These are phyloP conservation scores for Pipa parva DNA, from an alignment of 2,113 vertebrate species.

Conservation along the genomic window DNA sequence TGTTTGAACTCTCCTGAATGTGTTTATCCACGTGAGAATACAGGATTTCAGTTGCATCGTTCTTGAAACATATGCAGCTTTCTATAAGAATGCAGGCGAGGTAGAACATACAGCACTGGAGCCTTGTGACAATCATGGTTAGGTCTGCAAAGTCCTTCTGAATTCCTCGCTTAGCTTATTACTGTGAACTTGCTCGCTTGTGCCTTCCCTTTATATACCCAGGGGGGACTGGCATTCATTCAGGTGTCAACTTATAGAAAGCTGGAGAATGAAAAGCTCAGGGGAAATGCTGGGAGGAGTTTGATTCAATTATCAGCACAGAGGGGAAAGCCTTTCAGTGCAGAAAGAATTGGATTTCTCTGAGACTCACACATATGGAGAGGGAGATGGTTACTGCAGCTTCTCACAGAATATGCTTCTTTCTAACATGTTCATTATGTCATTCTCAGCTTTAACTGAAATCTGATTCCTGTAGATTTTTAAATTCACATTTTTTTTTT, in stretches of 20 bases:
- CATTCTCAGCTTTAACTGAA: too few species aligned
- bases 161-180: slow-evolving; percentile 50
- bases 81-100: slow-evolving; percentile 73
- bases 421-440: too few species aligned
- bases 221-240: slow-evolving; percentile 75
- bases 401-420: too few species aligned
- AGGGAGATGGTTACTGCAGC: not conserved
- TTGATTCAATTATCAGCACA: slow-evolving; percentile 62
- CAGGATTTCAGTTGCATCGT: slow-evolving; percentile 87
- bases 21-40: slow-evolving; percentile 72
- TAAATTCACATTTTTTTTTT: not conserved
- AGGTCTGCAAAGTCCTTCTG: slow-evolving; percentile 43
- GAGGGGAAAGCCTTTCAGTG: slow-evolving; percentile 54
- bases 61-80: slow-evolving; percentile 80
- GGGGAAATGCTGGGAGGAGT: slow-evolving; percentile 63
- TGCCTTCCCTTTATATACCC: slow-evolving; percentile 72
- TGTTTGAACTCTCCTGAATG: slow-evolving; percentile 63
- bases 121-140: slow-evolving; percentile 71
- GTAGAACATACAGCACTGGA: slow-evolving; percentile 70
- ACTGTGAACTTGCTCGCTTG: slow-evolving; percentile 58
- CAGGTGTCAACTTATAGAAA: slow-evolving; percentile 79
- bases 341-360: slow-evolving; percentile 57
- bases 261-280: slow-evolving; percentile 67
- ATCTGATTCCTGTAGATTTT: not conserved
- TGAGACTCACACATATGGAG: slow-evolving; percentile 43